Evolutionary conservation across 2,113 vertebrate species (phyloP).

Genomic region (Ia io): DNA sequence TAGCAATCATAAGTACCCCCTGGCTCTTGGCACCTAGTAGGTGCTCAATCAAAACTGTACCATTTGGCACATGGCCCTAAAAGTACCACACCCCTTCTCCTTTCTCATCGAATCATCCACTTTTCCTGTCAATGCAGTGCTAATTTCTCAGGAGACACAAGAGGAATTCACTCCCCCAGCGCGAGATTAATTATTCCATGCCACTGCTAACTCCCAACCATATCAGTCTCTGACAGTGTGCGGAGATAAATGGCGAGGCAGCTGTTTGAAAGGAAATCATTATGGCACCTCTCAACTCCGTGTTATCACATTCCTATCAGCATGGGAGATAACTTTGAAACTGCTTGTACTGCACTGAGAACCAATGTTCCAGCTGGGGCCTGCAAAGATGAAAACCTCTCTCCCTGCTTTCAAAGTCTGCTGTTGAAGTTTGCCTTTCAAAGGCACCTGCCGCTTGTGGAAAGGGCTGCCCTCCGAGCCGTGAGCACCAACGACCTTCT

Average conservation of each 20-base stretch:
- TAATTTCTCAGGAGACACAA: slow-evolving; percentile 69
- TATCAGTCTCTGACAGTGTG: slow-evolving; percentile 59
- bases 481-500: not conserved
- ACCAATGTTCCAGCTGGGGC: slow-evolving; percentile 29
- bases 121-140: not conserved
- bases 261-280: slow-evolving; percentile 74
- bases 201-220: slow-evolving; percentile 54
- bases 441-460: not conserved
- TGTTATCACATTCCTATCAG: slow-evolving; percentile 59
- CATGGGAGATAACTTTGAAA: slow-evolving; percentile 65
- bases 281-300: slow-evolving; percentile 53
- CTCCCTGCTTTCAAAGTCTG: slow-evolving; percentile 54
- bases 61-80: not conserved
- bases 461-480: not conserved
- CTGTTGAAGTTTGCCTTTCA: slow-evolving; percentile 35
- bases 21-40: not conserved
- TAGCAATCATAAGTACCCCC: not conserved
- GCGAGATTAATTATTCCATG: slow-evolving; percentile 76
- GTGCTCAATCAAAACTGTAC: not conserved
- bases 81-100: not conserved
- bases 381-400: slow-evolving; percentile 53
- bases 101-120: slow-evolving; percentile 16
- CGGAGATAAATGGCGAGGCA: slow-evolving; percentile 60
- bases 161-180: slow-evolving; percentile 48
- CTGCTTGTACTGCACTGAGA: slow-evolving; percentile 57